Percentiles rank a stretch among this genome's conserved stretches.
These are phyloP conservation scores for Sebastiscus tertius DNA, from an alignment of 2,797 vertebrate genomes.

Conservation along the genomic window DNA sequence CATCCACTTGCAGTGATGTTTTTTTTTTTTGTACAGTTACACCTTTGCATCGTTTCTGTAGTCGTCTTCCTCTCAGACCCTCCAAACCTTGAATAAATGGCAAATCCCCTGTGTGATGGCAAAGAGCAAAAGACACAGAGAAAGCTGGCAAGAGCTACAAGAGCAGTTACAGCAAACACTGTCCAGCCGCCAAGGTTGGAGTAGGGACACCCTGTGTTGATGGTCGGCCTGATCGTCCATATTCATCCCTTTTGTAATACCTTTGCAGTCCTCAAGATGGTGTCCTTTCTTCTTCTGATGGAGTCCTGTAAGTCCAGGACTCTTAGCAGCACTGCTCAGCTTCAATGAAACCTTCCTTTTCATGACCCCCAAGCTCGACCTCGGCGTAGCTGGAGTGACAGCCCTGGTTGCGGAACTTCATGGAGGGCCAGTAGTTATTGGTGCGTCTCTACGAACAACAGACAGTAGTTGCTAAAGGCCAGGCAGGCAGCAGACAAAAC, in stretches of 20 bases:
- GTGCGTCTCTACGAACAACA: constrained; percentile 85
- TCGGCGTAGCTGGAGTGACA: constrained; percentile 88
- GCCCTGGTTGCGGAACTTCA: constrained; percentile 92
- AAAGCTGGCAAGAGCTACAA: constrained; percentile 60
- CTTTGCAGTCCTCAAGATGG: constrained; percentile 44
- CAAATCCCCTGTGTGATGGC: constrained; percentile 52
- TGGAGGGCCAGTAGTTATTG: constrained; percentile 92
- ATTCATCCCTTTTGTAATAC: constrained; percentile 34
- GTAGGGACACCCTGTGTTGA: constrained; percentile 34
- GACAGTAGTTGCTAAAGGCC: constrained; percentile 1
- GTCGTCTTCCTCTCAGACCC: constrained; percentile 33
- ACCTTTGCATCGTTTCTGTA: constrained; percentile 40
- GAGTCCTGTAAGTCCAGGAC: constrained; percentile 42
- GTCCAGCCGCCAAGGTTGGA: constrained; percentile 61
- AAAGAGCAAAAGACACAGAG: constrained; percentile 62
- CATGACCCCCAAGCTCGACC: constrained; percentile 89
- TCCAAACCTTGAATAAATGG: constrained; percentile 44
- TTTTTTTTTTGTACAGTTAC: constrained; percentile 33
- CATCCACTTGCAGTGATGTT: constrained; percentile 44
- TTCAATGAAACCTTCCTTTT: constrained; percentile 94
- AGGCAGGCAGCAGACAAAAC: not conserved
- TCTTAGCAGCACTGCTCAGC: constrained; percentile 91
- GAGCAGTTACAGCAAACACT: constrained; percentile 67
- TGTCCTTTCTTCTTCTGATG: constrained; percentile 37
- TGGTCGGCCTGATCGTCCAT: constrained; percentile 34